Base-by-base conservation (phyloP, 2,797 vertebrate genomes). In the Sandelia bainsii region DNA sequence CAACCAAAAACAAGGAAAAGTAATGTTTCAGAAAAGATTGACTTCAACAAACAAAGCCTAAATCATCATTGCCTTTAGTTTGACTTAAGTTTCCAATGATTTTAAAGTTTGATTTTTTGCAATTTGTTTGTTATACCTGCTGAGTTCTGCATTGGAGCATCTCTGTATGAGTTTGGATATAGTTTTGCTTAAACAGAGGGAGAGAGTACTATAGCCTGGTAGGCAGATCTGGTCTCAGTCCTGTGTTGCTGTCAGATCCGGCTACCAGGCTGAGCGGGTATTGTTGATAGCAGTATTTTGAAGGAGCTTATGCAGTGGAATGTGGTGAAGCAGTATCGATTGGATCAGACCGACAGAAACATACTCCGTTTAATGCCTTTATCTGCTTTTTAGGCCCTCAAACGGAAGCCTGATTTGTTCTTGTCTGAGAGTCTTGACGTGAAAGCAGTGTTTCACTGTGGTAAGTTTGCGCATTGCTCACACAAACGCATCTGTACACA, bases 331-430 rank as follows among this genome's bases (percentile, higher is more conserved):
- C 72, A 89, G 66, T 65, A 49, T 64, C 63, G 71, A 51, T 53
- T 72, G 81, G 85, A 82, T 89, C 59, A 11, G 62, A 58, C 65
- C 42, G 3, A 46, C 75, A 71, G 60, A 85, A 77, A 62, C 81
- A 34, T 91, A 70, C 94, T 82, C 77, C 80, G 86, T 91, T 91
- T 92, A 93, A 92, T 88, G 80, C 75, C 77, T 95, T 73, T 93
- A 84, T 97, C 92, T 97, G 89, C 94, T 92, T 96, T 91, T 65
- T 96, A 99, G 98, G 98, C 96, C 89, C 95, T 99, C 94, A 99
- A 99, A 95, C 94, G 97, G 95, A 99, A 99, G 86, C 96, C 97
- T 27, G 97, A 98, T 94, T 95, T 99, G 90, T 99, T 96, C 95
- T 94, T 98, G 89, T 98, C 97, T 86, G 96, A 97, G 91, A 96